Base-by-base conservation (phyloP, 1,140 invertebrate species). In the Aphelenchoides fujianensis region DNA sequence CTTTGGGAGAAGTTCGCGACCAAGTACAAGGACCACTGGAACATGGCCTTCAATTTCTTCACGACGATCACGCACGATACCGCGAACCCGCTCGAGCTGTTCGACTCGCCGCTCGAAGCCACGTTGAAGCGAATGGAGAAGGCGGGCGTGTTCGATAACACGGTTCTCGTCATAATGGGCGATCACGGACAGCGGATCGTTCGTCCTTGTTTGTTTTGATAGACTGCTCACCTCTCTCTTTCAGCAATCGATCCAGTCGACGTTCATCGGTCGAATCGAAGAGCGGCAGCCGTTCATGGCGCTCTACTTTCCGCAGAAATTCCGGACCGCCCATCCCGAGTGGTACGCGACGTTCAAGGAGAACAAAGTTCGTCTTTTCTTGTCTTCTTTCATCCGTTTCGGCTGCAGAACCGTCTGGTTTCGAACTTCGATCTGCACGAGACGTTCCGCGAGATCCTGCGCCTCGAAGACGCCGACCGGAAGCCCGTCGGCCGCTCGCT, bases 101-200 rank as follows among this genome's bases (percentile, higher is more conserved):
- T 32, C 0, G 63, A 66, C 7, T 1, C 16, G 34, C 32, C 16
- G 16, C 12, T 66, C n/a, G 37, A 1, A 12, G 32, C 37, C 16
- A 35, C 32, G 16, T 30, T 66, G 36, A 12, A 66, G 53, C 9
- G 36, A 1, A 12, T 66, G 0, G 31, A 66, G 53, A 30, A 27
- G 1, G 7, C 3, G 0, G 77, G 77, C 35, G 75, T 54, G 5
- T 75, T 87, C 32, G 84, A 86, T 31, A 85, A 86, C 63, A 85
- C 85, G 0, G 59, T 86, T 27, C 71, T 86, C 5, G 74, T 86
- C 28, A 71, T 86, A 2, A 84, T 87, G 81, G 84, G 82, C 12
- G 86, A 87, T 67, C 86, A 86, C n/a, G n/a, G n/a, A n/a, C n/a
- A n/a, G n/a, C n/a, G n/a, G n/a, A n/a, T n/a, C n/a, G n/a, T n/a